Percentiles rank a stretch among this genome's conserved stretches.
Conservation (phyloP, 2,113 vertebrate species). For the Hippocampus zosterae region DNA sequence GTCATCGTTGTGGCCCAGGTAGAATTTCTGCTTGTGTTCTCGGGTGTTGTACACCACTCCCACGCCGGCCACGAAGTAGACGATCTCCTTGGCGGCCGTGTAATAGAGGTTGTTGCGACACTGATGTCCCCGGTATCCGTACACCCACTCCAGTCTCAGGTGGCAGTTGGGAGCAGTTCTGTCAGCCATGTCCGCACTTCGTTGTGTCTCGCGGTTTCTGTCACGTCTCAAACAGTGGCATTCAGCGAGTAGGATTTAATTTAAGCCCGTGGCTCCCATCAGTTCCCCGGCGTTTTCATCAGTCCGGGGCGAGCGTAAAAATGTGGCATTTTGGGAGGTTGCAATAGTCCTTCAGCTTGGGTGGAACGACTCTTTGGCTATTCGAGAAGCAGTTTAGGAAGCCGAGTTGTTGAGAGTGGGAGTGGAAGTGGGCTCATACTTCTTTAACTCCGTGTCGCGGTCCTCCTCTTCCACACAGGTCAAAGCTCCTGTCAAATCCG, state of each 20-base stretch:
- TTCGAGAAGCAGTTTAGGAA: conserved; percentile 22
- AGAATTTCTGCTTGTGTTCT: conserved; percentile 99
- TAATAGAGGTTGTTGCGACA: conserved; percentile 99
- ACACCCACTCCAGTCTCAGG: conserved; percentile 97
- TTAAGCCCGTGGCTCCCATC: conserved; percentile 55
- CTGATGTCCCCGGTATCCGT: conserved; percentile 97
- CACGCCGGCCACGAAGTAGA: conserved; percentile 95
- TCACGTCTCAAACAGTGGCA: conserved; percentile 58
- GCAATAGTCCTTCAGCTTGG: conserved; percentile 11
- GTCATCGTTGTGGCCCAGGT: conserved; percentile 97
- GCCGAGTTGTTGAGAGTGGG: conserved; percentile 39
- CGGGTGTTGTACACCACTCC: conserved; percentile 97
- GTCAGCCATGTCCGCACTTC: conserved; percentile 87
- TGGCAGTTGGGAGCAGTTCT: conserved; percentile 94
- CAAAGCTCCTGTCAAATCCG: conserved; percentile 73
- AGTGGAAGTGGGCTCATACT: conserved; percentile 19
- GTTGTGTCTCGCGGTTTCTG: conserved; percentile 56
- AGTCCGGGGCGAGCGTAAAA: conserved; percentile 42
- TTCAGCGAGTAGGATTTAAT: conserved; percentile 64
- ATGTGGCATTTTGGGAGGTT: conserved; percentile 49
- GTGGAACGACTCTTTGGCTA: conserved; percentile 18
- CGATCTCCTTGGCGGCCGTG: conserved; percentile 94
- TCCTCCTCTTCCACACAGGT: conserved; percentile 61
- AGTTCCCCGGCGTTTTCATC: conserved; percentile 50
- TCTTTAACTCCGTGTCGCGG: conserved; percentile 36